These are phyloP conservation scores for Hippoglossus stenolepis DNA, from an alignment of 2,113 vertebrate genomes.

Conservation along the genomic window DNA sequence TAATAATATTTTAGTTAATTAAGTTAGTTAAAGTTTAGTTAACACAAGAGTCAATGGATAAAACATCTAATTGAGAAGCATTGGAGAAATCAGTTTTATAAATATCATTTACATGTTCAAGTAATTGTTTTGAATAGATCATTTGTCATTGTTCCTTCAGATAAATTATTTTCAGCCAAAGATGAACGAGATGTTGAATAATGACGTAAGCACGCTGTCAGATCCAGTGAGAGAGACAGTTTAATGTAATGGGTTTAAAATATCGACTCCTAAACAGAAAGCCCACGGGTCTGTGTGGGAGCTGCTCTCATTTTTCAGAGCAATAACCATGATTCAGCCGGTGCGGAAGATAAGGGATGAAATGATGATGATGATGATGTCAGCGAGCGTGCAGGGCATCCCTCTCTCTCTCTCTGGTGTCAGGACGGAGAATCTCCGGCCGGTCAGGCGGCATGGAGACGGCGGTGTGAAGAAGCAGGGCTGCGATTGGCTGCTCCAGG, in stretches of 20 bases:
- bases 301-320: background rate
- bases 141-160: too few relatives aligned
- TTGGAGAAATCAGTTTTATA: too few relatives aligned
- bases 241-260: background rate
- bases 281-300: background rate
- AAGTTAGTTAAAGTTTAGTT: too few relatives aligned
- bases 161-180: too few relatives aligned
- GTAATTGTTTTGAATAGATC: too few relatives aligned
- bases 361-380: conserved; percentile 28
- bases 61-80: too few relatives aligned
- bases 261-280: background rate
- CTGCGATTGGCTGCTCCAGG: conserved; percentile 58
- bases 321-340: conserved; percentile 24
- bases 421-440: conserved; percentile 24
- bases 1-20: too few relatives aligned
- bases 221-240: too few relatives aligned
- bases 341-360: conserved; percentile 12
- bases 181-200: too few relatives aligned
- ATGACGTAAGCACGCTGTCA: too few relatives aligned
- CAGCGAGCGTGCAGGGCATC: conserved; percentile 41
- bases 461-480: conserved; percentile 19
- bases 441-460: conserved; percentile 1
- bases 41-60: too few relatives aligned
- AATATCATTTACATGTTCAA: too few relatives aligned
- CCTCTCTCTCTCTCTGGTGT: conserved; percentile 40